Percentiles rank a stretch among this genome's conserved stretches.
Conservation (phyloP, 2,113 vertebrate genomes). For the Mesembrinibis cayennensis region DNA sequence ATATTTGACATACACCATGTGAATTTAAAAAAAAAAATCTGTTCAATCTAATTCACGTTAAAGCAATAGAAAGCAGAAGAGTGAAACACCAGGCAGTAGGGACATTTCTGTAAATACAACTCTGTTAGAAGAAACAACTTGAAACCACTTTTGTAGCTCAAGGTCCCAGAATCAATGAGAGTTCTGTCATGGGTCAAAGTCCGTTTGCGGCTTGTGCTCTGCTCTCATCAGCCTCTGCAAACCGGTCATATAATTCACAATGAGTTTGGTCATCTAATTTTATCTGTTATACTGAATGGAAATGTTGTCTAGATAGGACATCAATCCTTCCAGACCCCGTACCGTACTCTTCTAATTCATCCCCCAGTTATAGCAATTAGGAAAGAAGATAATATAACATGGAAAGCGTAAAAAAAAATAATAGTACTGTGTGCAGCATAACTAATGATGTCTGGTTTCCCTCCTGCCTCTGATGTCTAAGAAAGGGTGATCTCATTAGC, state of each 20-base stretch:
- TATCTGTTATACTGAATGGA: neutral
- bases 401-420: neutral
- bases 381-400: neutral
- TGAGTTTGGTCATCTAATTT: neutral
- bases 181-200: neutral
- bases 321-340: neutral
- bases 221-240: neutral
- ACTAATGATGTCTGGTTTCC: neutral
- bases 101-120: neutral
- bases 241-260: neutral
- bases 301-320: neutral
- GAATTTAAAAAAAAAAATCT: neutral
- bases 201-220: neutral
- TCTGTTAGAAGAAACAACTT: neutral
- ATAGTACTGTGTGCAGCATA: neutral
- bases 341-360: neutral
- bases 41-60: neutral
- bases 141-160: neutral
- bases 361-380: neutral
- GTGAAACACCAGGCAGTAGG: neutral
- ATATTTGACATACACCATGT: neutral
- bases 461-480: neutral
- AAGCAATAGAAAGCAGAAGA: neutral
- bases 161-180: neutral
- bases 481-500: slow-evolving; percentile 5